Evolutionary conservation across 2,113 vertebrate species (phyloP).

Genomic region (Cryptotis parvus): DNA sequence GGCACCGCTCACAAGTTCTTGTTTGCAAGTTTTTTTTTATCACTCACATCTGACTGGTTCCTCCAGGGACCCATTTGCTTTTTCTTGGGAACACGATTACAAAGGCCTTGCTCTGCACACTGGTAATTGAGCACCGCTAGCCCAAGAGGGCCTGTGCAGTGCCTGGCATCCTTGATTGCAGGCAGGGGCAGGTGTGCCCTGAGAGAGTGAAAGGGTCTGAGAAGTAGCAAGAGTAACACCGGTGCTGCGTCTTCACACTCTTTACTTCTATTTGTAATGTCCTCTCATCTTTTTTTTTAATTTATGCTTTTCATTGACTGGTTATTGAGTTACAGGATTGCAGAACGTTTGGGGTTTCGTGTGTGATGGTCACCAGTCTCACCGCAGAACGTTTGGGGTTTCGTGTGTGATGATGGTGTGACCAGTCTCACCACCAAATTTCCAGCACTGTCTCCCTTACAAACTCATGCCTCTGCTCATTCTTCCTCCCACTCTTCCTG

Average conservation of each 20-base stretch:
- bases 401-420: too few species aligned
- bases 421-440: too few species aligned
- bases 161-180: neutral
- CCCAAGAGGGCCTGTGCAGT: neutral
- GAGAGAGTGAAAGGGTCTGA: neutral
- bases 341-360: too few species aligned
- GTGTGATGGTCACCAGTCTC: too few species aligned
- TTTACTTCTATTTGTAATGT: neutral
- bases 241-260: neutral
- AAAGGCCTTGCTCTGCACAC: neutral
- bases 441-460: too few species aligned
- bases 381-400: too few species aligned
- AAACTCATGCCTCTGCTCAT: too few species aligned
- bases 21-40: slow-evolving; percentile 17
- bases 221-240: too few species aligned
- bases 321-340: too few species aligned
- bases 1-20: neutral
- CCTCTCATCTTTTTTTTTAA: too few species aligned
- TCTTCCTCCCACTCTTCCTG: too few species aligned
- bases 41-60: neutral
- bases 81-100: neutral
- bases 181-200: neutral
- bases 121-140: neutral
- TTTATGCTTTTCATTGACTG: too few species aligned
- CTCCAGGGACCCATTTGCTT: neutral